Percentiles rank a stretch among this genome's conserved stretches.
Evolutionary conservation across 2,113 vertebrate genomes (phyloP).

Genomic region (Amphilophus citrinellus): DNA sequence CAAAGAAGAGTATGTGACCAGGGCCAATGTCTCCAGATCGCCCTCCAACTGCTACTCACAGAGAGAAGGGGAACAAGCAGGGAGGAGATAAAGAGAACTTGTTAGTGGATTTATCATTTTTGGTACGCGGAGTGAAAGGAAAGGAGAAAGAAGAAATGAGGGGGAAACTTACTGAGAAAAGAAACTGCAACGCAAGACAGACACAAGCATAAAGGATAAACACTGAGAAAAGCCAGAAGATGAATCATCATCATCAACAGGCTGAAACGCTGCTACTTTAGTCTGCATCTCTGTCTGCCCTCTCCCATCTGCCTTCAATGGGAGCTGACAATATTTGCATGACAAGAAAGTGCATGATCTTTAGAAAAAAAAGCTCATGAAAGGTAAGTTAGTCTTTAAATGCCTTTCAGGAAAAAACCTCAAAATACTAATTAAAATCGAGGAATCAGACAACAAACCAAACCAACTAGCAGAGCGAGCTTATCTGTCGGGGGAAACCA

Average conservation of each 20-base stretch:
- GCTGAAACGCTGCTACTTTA: background rate
- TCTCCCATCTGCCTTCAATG: background rate
- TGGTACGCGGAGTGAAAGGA: background rate
- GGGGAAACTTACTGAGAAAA: background rate
- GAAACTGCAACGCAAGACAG: background rate
- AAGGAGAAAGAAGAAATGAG: background rate
- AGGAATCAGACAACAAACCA: background rate
- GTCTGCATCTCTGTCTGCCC: background rate
- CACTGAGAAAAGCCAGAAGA: background rate
- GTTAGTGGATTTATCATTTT: background rate
- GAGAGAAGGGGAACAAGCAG: background rate
- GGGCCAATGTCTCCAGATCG: slow-evolving; percentile 92
- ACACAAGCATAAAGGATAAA: background rate
- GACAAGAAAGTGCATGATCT: background rate
- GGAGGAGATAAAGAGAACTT: background rate
- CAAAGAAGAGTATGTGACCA: slow-evolving; percentile 92
- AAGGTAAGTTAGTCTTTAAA: background rate
- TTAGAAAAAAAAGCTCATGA: background rate
- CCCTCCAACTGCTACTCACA: slow-evolving; percentile 90
- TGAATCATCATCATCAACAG: background rate
- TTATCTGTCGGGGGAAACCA: background rate
- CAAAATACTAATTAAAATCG: too few species aligned
- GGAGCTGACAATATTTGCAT: background rate
- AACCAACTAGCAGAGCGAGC: background rate
- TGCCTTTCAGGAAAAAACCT: background rate